phyloP scores from a whole-genome alignment of 2,888 invertebrate species.

The Odontothrips loti region DNA sequence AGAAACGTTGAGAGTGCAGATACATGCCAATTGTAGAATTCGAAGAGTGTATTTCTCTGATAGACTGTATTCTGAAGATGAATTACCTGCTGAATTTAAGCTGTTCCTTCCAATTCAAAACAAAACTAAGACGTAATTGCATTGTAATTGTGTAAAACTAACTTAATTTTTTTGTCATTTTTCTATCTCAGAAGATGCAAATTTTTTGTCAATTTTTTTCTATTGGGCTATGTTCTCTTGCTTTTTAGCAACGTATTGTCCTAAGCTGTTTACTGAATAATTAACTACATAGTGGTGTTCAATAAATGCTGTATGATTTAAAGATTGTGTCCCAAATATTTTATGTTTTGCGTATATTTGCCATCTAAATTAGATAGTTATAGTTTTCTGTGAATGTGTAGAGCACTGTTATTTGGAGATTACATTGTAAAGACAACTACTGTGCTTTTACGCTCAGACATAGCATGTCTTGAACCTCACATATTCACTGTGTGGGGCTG shows the following conservation, averaged over 20 bases:
- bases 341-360: too few relatives aligned
- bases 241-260: neutral
- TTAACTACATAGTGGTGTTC: neutral
- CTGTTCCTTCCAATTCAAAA: constrained; percentile 46
- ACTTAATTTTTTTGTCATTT: too few relatives aligned
- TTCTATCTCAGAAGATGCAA: neutral
- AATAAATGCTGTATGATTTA: neutral
- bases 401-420: neutral
- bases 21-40: constrained; percentile 93
- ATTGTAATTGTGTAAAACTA: neutral
- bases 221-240: neutral
- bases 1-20: constrained; percentile 67
- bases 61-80: constrained; percentile 88
- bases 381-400: neutral
- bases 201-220: neutral
- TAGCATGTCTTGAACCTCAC: neutral
- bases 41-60: constrained; percentile 83
- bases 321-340: neutral
- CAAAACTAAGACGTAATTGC: neutral
- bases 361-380: neutral
- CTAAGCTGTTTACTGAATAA: neutral
- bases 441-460: neutral
- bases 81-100: constrained; percentile 92
- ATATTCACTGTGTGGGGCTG: too few relatives aligned
- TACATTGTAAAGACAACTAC: neutral